Base-by-base conservation (phyloP, 2,113 vertebrate genomes). In the Desmodus rotundus region DNA sequence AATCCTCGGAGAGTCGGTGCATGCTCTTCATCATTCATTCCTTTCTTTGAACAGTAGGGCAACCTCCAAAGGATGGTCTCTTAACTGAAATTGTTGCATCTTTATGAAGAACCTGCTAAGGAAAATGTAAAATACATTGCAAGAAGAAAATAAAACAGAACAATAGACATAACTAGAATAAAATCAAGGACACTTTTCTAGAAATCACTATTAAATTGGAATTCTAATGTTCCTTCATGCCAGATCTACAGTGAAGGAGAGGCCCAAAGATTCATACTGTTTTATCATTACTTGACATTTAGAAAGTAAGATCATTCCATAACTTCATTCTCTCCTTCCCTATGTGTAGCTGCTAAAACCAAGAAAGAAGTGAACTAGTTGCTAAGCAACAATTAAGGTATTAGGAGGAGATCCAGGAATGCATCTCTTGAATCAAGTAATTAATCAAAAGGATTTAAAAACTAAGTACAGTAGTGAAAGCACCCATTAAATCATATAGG, bases 371-470 rank as follows among this genome's bases (percentile, higher is more conserved):
- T 20, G 19, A 88, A 50, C 15, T 26, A 33, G 76, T 96, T 94
- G 87, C 82, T 85, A 91, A 87, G 92, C 92, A 94, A 90, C 82
- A 47, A 73, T 41, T 70, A 15, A 93, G 24, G 8, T 56, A 67
- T 63, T 67, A 85, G 33, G 17, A 76, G 47, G 91, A 28, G 36
- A 36, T 61, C 9, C 14, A 68, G 61, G 74, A 24, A 81, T 28
- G 17, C 20, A 63, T 72, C 33, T 41, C n/a, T 87, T 81, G 50
- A 28, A 67, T 67, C n/a, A 45, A 78, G 17, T 50, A 81, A 78
- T 92, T 91, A 54, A 83, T 50, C 20, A 89, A 78, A 22, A 47
- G 17, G 28, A 58, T 89, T 96, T 95, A 73, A 87, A 84, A 94
- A 28, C 65, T 68, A 83, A 58, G 9, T 31, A 0, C n/a, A 83